These are phyloP conservation scores for Berghia stephanieae DNA, from an alignment of 1,140 invertebrate genomes.

Conservation along the genomic window DNA sequence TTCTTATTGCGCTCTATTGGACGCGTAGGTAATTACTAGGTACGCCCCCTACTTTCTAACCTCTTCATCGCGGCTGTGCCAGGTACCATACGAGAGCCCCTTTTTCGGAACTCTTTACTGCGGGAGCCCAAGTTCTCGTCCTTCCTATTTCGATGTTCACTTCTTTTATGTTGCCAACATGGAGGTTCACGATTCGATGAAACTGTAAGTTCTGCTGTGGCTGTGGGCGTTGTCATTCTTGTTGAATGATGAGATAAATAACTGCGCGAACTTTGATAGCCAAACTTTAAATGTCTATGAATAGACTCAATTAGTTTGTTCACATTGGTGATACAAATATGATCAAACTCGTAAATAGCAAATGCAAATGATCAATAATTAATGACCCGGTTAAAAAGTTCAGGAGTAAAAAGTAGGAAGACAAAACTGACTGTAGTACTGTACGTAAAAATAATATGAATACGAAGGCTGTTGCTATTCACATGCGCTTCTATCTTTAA, in stretches of 20 bases:
- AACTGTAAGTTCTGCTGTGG: constrained; percentile 28
- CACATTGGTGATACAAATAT: neutral
- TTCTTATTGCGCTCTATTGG: neutral
- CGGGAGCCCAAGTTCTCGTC: too few relatives aligned
- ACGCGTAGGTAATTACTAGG: neutral
- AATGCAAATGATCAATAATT: neutral
- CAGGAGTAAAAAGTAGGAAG: too few relatives aligned
- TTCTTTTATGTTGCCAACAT: constrained; percentile 20
- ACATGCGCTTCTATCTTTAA: too few relatives aligned
- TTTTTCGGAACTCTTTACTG: constrained; percentile 1
- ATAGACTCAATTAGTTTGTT: neutral
- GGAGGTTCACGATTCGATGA: constrained; percentile 16
- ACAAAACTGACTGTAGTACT: too few relatives aligned
- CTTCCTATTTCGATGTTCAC: too few relatives aligned
- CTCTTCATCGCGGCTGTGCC: neutral
- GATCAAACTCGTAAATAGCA: neutral
- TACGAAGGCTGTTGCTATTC: too few relatives aligned
- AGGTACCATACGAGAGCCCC: neutral
- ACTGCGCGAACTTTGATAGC: too few relatives aligned
- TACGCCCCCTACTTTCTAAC: neutral
- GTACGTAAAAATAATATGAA: too few relatives aligned
- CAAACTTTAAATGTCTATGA: neutral
- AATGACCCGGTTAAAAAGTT: neutral
- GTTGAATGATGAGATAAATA: too few relatives aligned
- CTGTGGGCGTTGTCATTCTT: too few relatives aligned